Evolutionary conservation across 1,140 invertebrate species (phyloP).

Genomic region (Eciton burchellii): DNA sequence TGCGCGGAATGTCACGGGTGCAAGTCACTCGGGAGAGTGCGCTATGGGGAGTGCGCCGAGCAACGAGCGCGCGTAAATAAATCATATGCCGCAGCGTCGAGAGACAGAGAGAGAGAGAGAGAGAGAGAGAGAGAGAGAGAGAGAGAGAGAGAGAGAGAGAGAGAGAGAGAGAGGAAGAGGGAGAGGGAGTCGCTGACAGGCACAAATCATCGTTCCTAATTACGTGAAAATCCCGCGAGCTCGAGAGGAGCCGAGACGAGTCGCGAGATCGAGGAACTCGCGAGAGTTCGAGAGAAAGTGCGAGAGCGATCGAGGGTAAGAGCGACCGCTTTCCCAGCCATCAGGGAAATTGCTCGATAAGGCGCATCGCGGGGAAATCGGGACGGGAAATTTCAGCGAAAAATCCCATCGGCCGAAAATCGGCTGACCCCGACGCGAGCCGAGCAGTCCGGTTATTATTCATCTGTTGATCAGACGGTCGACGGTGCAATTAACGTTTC

Average conservation of each 20-base stretch:
- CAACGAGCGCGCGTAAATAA: conserved; percentile 44
- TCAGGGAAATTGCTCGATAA: not conserved
- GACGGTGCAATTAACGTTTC: not conserved
- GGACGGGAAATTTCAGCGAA: too few species aligned
- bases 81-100: conserved; percentile 41
- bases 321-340: not conserved
- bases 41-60: conserved; percentile 41
- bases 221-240: conserved; percentile 48
- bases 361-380: not conserved
- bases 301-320: not conserved
- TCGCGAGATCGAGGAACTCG: not conserved
- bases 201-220: conserved; percentile 57
- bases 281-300: conserved; percentile 17
- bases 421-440: too few species aligned
- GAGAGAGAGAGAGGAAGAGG: too few species aligned
- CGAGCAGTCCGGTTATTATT: too few species aligned
- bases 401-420: too few species aligned
- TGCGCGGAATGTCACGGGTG: conserved; percentile 70
- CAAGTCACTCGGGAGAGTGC: conserved; percentile 72
- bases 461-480: too few species aligned
- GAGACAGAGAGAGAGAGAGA: too few species aligned
- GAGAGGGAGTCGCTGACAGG: not conserved
- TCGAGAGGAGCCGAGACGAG: not conserved
- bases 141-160: too few species aligned
- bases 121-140: too few species aligned